Percentiles rank a stretch among this genome's conserved stretches.
Conservation (phyloP, 2,888 invertebrate genomes). For the Pollenia labialis region DNA sequence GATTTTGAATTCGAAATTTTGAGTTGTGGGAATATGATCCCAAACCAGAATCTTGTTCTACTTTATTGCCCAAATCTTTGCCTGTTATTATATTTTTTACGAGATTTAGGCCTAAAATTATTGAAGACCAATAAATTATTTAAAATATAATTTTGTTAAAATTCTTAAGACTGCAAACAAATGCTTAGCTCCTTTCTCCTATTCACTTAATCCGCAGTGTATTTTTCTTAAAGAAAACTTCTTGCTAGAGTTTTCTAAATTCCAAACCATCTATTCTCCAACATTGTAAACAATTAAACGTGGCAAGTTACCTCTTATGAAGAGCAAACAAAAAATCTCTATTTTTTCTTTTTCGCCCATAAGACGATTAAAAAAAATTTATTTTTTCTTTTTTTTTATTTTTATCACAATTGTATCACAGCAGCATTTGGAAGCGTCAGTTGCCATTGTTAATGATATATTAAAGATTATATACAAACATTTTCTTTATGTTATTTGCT, state of each 20-base stretch:
- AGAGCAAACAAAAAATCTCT: not conserved
- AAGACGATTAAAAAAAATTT: conserved; percentile 19
- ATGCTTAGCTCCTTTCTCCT: not conserved
- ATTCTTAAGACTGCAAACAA: not conserved
- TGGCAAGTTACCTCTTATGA: conserved; percentile 58
- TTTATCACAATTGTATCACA: conserved; percentile 62
- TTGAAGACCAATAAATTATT: too few relatives aligned
- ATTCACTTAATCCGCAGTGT: not conserved
- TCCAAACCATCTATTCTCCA: conserved; percentile 32
- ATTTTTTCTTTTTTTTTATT: conserved; percentile 13
- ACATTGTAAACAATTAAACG: conserved; percentile 70
- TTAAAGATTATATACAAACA: conserved; percentile 53
- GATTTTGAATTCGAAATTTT: too few relatives aligned
- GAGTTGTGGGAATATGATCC: too few relatives aligned
- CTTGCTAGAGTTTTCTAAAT: not conserved
- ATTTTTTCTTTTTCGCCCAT: conserved; percentile 8
- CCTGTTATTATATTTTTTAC: too few relatives aligned
- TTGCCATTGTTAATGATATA: conserved; percentile 49
- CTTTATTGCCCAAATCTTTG: too few relatives aligned
- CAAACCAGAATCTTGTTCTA: too few relatives aligned
- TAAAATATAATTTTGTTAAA: too few relatives aligned
- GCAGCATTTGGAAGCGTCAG: conserved; percentile 60
- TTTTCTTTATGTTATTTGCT: conserved; percentile 22
- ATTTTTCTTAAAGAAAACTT: conserved; percentile 26
- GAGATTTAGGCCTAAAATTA: too few relatives aligned